Conservation (phyloP, 2,888 invertebrate genomes). For the Coecobrya sp. region DNA sequence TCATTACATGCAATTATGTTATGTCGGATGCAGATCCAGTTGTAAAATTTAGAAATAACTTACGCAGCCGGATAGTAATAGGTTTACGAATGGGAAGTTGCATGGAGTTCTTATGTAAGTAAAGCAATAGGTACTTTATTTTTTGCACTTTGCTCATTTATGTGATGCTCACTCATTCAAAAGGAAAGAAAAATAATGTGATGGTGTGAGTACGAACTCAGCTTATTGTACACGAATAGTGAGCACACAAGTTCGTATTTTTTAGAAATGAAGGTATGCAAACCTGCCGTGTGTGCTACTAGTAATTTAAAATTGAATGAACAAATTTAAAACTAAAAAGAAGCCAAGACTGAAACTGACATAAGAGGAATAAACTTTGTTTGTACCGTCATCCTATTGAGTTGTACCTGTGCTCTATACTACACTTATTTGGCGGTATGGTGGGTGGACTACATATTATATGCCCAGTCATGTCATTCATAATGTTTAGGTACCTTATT, state of each 20-base stretch:
- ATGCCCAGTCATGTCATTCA: conserved; percentile 58
- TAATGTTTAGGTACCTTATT: conserved; percentile 56
- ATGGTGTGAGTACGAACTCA: not conserved
- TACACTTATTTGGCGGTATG: conserved; percentile 9
- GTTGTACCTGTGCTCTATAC: not conserved
- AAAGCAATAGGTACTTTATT: not conserved
- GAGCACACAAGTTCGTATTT: not conserved
- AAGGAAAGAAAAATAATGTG: conserved; percentile 28
- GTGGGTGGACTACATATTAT: conserved; percentile 51
- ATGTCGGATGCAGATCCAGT: conserved; percentile 63
- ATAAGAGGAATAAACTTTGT: conserved; percentile 40
- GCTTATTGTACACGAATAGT: not conserved
- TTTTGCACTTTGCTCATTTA: conserved; percentile 13
- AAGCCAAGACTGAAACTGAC: conserved; percentile 23
- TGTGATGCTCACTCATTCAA: conserved; percentile 14
- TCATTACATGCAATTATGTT: conserved; percentile 63
- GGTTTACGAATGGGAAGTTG: not conserved
- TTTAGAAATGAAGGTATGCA: not conserved
- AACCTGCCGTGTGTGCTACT: conserved; percentile 29
- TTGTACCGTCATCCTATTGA: not conserved
- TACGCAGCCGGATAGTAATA: not conserved
- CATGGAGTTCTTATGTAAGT: not conserved
- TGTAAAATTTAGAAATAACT: conserved; percentile 38
- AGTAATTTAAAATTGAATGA: conserved; percentile 57
- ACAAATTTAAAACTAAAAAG: conserved; percentile 56